Evolutionary conservation across 2,113 vertebrate genomes (phyloP).

Genomic region (Erpornis zantholeuca): DNA sequence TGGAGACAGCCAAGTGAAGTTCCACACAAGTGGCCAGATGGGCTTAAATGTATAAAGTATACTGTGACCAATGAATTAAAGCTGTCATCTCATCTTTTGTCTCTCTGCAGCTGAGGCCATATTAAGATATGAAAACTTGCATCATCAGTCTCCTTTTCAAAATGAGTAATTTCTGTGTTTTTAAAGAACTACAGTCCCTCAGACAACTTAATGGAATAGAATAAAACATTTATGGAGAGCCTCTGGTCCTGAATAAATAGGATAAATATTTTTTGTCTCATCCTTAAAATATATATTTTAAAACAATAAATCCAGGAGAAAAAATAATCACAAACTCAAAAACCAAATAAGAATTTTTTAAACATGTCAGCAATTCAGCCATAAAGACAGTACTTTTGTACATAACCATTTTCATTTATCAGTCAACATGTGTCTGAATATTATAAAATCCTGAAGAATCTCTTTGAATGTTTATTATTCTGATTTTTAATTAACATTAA

Average conservation of each 20-base stretch:
- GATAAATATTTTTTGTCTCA: neutral
- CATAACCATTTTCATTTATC: neutral
- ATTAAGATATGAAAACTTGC: slow-evolving; percentile 55
- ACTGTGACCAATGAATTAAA: slow-evolving; percentile 84
- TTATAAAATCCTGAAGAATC: neutral
- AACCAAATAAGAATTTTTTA: neutral
- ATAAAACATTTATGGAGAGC: neutral
- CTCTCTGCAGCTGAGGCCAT: slow-evolving; percentile 61
- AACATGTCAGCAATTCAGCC: neutral
- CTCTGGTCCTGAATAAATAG: neutral
- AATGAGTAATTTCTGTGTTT: neutral
- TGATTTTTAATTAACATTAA: neutral
- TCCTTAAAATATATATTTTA: neutral
- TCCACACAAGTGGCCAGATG: slow-evolving; percentile 61
- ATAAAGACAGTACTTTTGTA: neutral
- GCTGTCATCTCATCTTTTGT: slow-evolving; percentile 51
- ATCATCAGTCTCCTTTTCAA: slow-evolving; percentile 42
- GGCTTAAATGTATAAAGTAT: slow-evolving; percentile 49
- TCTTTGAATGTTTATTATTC: neutral
- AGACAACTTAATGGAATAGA: neutral
- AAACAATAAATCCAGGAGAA: neutral
- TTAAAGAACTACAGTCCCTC: neutral
- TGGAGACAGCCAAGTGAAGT: slow-evolving; percentile 41
- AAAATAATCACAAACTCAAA: neutral
- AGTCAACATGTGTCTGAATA: neutral